These are phyloP conservation scores for Acanthopleura granulata DNA, from an alignment of 2,888 invertebrate genomes.

Conservation along the genomic window DNA sequence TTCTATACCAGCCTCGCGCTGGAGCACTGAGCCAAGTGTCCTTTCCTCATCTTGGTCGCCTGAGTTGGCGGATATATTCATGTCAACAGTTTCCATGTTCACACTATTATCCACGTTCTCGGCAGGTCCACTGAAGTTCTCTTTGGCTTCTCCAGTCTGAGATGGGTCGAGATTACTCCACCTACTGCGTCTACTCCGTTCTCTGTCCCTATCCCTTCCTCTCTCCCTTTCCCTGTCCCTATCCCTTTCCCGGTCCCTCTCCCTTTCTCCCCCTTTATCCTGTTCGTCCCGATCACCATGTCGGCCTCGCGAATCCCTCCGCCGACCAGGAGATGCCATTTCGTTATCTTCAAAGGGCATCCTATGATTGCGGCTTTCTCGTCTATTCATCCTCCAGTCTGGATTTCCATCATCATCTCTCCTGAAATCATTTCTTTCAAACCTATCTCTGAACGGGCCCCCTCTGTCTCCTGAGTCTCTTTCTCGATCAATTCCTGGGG, in stretches of 20 bases:
- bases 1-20: too few species aligned
- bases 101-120: background rate
- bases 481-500: background rate
- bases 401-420: conserved; percentile 16
- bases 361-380: background rate
- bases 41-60: too few species aligned
- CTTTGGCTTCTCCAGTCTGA: background rate
- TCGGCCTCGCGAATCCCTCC: background rate
- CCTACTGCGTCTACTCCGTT: background rate
- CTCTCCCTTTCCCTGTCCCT: background rate
- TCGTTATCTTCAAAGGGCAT: background rate
- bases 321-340: background rate
- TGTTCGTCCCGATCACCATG: background rate
- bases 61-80: background rate
- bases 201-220: conserved; percentile 1
- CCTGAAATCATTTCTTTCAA: conserved; percentile 17
- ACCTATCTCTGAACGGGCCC: background rate
- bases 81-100: conserved; percentile 4
- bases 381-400: conserved; percentile 10
- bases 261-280: background rate
- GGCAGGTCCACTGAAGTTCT: background rate
- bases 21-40: too few species aligned
- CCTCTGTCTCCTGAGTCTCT: background rate
- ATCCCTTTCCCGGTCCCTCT: background rate
- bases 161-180: conserved; percentile 14